Evolutionary conservation across 2,113 vertebrate genomes (phyloP).

Genomic region (Microcebus tavaratra): DNA sequence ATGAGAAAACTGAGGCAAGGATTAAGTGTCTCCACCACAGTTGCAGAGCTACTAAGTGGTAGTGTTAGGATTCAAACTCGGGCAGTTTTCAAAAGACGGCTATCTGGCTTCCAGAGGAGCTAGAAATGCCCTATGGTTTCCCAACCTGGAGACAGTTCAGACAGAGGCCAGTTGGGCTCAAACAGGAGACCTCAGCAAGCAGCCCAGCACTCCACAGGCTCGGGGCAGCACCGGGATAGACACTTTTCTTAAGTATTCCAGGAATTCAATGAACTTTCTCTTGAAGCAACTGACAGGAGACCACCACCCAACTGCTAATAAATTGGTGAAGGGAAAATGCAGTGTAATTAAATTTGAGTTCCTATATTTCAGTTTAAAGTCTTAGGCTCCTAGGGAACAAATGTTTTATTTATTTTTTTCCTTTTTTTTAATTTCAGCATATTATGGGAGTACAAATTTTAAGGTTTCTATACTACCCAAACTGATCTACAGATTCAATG

Average conservation of each 20-base stretch:
- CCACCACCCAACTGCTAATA: not conserved
- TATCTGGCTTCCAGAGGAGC: no score
- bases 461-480: no score
- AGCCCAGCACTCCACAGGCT: not conserved
- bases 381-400: not conserved
- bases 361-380: not conserved
- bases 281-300: not conserved
- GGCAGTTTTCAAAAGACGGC: not conserved
- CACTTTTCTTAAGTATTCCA: not conserved
- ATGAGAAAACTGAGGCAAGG: not conserved
- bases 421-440: no score
- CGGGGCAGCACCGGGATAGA: rapidly evolving
- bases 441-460: no score
- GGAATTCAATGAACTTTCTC: not conserved
- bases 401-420: no score
- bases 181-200: not conserved
- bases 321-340: not conserved
- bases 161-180: not conserved
- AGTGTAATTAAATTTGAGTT: not conserved
- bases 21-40: not conserved
- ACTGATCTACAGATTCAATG: no score
- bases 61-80: no score
- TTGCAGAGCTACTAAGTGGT: not conserved
- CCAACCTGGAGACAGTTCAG: not conserved
- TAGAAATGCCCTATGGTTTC: not conserved